These are phyloP conservation scores for Bombus confusus DNA, from an alignment of 1,140 invertebrate genomes.

Conservation along the genomic window DNA sequence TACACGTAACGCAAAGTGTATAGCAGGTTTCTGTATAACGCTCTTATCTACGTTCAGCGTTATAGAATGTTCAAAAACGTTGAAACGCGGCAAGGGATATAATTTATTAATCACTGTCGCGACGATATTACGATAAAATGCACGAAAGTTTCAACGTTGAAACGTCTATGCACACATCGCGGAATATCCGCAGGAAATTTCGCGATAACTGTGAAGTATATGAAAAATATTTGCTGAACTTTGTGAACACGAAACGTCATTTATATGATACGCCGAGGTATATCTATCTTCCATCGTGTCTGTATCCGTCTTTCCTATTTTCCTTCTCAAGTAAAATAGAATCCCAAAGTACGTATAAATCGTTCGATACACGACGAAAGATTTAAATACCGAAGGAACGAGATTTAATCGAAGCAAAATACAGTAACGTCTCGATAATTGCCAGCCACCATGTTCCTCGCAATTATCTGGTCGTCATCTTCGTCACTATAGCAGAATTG, in stretches of 20 bases:
- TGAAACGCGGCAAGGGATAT: neutral
- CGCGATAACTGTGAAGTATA: neutral
- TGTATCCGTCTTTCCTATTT: neutral
- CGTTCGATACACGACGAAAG: neutral
- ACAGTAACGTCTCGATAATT: too few relatives aligned
- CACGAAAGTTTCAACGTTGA: neutral
- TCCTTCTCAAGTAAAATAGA: neutral
- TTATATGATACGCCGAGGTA: neutral
- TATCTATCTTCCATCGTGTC: neutral
- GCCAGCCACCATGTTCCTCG: too few relatives aligned
- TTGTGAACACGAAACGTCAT: neutral
- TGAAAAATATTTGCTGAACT: conserved; percentile 8
- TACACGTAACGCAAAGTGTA: too few relatives aligned
- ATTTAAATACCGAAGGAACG: neutral
- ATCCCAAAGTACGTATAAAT: neutral
- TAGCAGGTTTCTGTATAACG: too few relatives aligned
- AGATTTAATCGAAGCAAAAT: neutral
- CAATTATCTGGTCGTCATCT: too few relatives aligned
- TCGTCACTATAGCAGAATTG: too few relatives aligned
- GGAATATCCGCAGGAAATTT: neutral
- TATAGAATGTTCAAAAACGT: neutral
- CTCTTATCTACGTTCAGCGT: too few relatives aligned
- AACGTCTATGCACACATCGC: neutral
- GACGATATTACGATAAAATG: neutral
- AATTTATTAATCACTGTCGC: neutral